These are phyloP conservation scores for Drosophila testacea DNA, from an alignment of 2,888 invertebrate species.

Conservation along the genomic window DNA sequence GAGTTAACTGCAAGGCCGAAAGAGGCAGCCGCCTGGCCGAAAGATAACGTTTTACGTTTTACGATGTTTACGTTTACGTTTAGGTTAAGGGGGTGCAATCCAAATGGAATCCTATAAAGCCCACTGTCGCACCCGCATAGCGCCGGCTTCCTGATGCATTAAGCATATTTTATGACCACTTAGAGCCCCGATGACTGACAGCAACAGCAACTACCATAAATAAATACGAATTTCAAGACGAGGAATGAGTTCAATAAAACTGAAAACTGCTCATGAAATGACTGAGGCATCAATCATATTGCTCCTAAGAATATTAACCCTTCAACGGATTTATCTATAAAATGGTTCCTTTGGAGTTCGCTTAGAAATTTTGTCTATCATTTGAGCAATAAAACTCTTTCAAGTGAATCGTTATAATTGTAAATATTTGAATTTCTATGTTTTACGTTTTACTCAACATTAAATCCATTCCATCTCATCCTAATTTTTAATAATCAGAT, in stretches of 20 bases:
- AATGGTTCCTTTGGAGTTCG: neutral
- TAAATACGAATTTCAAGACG: conserved; percentile 23
- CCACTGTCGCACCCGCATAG: conserved; percentile 61
- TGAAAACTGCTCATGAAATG: conserved; percentile 19
- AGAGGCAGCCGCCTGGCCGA: conserved; percentile 32
- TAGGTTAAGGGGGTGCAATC: conserved; percentile 29
- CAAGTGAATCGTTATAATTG: no score
- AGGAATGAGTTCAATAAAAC: conserved; percentile 44
- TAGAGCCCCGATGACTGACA: conserved; percentile 54
- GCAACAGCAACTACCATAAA: conserved; percentile 31
- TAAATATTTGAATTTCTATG: no score
- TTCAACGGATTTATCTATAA: neutral
- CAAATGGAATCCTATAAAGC: conserved; percentile 16
- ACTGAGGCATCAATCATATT: conserved; percentile 12
- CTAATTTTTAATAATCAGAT: no score
- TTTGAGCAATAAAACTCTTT: no score
- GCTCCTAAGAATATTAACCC: neutral
- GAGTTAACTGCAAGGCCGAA: conserved; percentile 42
- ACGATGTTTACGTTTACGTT: conserved; percentile 49
- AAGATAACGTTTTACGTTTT: conserved; percentile 55
- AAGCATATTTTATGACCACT: conserved; percentile 80
- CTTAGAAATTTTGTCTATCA: no score
- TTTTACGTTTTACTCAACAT: no score
- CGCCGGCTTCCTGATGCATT: conserved; percentile 77
- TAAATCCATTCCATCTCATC: no score